phyloP scores from a whole-genome alignment of 2,113 vertebrate genomes.

The Parus major region DNA sequence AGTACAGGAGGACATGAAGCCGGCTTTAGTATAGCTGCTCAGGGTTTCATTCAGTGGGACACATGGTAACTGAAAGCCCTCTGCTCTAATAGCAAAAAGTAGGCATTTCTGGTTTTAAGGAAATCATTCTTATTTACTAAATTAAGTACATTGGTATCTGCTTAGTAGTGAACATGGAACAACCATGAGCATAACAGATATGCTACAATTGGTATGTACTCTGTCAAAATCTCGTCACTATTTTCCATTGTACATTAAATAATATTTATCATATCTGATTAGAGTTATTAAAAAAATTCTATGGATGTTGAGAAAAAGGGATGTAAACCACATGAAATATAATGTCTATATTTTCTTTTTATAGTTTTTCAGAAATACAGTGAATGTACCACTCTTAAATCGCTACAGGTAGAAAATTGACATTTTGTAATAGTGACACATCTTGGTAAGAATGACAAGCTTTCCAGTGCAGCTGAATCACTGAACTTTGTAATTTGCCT shows the following conservation, averaged over 20 bases:
- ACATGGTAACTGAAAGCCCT: rapidly evolving
- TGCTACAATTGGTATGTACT: background rate
- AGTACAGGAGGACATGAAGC: background rate
- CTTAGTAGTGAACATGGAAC: background rate
- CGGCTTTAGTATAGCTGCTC: background rate
- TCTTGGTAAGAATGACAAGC: background rate
- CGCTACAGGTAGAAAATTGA: background rate
- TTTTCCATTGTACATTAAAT: background rate
- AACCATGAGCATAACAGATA: background rate
- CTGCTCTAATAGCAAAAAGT: background rate
- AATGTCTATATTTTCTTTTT: background rate
- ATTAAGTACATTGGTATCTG: background rate
- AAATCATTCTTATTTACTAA: background rate
- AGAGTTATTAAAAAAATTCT: background rate
- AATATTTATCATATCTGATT: background rate
- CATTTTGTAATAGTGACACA: background rate
- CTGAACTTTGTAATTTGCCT: background rate
- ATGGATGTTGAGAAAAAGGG: background rate
- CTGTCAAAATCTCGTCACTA: background rate
- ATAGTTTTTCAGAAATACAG: background rate
- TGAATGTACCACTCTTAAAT: background rate
- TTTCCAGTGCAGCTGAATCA: background rate
- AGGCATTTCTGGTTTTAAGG: background rate
- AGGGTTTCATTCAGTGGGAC: background rate
- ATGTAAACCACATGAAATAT: background rate